Evolutionary conservation across 2,113 vertebrate genomes (phyloP), one percentile per base, ranked within the genome.

Genomic region (Entomyzon cyanotis): DNA sequence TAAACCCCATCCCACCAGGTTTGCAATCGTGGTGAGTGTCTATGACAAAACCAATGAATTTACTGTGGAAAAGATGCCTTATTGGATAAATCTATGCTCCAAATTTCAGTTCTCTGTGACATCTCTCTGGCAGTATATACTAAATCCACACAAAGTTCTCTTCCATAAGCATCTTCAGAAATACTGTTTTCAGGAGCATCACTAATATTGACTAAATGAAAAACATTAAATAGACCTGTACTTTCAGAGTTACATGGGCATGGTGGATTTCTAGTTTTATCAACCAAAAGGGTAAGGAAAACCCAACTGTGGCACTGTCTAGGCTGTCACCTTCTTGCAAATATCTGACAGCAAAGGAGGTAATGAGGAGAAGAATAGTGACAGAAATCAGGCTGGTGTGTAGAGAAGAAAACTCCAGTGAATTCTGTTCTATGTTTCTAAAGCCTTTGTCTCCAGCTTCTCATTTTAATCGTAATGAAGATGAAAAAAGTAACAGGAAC

Each of bases 241-340:
- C 21, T 63, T 83, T 73, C 39, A 74, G 53, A 58, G 77, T 67
- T 21, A 27, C 3, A 3, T 3, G 7, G 10, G 18, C 35, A 31
- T 65, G 10, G 20, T 55, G 33, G 31, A 50, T 73, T 81, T 60
- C 35, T 56, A 27, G 17, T 27, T 87, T 82, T 42, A 42, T 70
- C 16, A 62, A 1, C 37, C 11, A 19, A 25, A 2, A 23, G 7
- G 1, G 2, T 28, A 33, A 46, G 19, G 15, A 4, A 75, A 68
- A 50, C 35, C 33, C 23, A 67, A 9, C 28, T 16, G 9, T 64
- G 20, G 41, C 44, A 14, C 11, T 39, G 18, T 49, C 76, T 19
- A 31, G 63, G 24, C n/a, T 56, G 12, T 63, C 9, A 15, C 9
- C 4, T 74, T 79, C 14, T 39, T 24, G 8, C 33, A 30, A 7